Base-by-base conservation (phyloP, 2,888 invertebrate species). In the Acronicta psi region DNA sequence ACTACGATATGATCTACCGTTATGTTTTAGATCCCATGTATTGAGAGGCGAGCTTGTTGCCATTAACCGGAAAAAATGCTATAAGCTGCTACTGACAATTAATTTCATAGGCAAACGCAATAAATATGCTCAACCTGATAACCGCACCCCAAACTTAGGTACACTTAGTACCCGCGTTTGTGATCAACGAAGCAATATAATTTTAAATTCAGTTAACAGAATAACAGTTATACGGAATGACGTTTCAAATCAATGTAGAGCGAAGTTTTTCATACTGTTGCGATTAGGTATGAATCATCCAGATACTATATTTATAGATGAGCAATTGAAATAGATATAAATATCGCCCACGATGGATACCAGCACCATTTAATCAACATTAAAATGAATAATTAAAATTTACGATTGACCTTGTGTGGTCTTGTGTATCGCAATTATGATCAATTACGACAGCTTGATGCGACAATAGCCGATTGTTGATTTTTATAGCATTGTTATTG, bases 291-390 rank as follows among this genome's bases (percentile, higher is more conserved):
- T 75, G 67, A 75, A 29, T 73, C 69, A 70, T 25, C 37, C 20
- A 23, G 13, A 37, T 47, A 37, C 17, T 51, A 50, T 64, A 61
- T 69, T 61, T 40, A 59, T 57, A 69, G 53, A 56, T 50, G 42
- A 53, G 59, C 53, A 64, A 57, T 69, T 50, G 47, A 51, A 68
- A 70, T 71, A 71, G 61, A 29, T 11, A 29, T 80, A 70, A 71
- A 69, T 69, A 64, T 73, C 82, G 83, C 81, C 85, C 82, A 81
- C 81, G 68, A 59, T n/a, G 72, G 56, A 60, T 71, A 69, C 58
- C 29, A 40, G 49, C 69, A 71, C 66, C 59, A 75, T 71, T 73
- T 73, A 77, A 69, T 71, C 43, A 55, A 54, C 64, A 74, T 74
- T 73, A 63, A 72, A 65, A 75, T 65, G 59, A 57, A 73, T 65